Evolutionary conservation across 2,888 invertebrate species (phyloP).

Genomic region (Drosophila eohydei): DNA sequence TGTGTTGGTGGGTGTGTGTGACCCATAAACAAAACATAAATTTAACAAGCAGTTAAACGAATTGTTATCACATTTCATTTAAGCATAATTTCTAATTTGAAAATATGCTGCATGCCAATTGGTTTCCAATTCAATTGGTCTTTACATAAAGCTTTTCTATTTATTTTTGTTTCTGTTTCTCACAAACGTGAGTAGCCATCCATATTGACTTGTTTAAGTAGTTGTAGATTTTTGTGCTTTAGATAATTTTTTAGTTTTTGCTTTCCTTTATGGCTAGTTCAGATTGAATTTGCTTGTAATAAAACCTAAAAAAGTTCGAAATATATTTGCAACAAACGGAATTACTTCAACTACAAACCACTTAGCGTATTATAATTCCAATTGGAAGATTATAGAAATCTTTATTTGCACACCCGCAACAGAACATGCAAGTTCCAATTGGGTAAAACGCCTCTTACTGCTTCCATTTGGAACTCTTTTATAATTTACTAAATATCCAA

Average conservation of each 20-base stretch:
- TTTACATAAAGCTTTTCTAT: background rate
- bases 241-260: too few relatives aligned
- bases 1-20: conserved; percentile 22
- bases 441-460: background rate
- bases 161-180: background rate
- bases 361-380: background rate
- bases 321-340: background rate
- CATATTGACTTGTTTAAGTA: background rate
- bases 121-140: background rate
- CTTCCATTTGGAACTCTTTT: background rate
- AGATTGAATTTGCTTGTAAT: background rate
- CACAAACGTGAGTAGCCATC: background rate
- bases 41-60: conserved; percentile 26
- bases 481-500: background rate
- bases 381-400: background rate
- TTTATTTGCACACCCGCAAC: background rate
- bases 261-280: background rate
- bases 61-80: conserved; percentile 38
- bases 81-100: conserved; percentile 8
- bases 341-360: background rate
- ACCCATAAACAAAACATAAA: conserved; percentile 43
- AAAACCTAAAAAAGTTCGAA: background rate
- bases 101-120: conserved; percentile 1
- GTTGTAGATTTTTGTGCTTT: too few relatives aligned
- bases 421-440: background rate